Base-by-base conservation (phyloP, 1,140 invertebrate species). In the Dreissena rostriformis region DNA sequence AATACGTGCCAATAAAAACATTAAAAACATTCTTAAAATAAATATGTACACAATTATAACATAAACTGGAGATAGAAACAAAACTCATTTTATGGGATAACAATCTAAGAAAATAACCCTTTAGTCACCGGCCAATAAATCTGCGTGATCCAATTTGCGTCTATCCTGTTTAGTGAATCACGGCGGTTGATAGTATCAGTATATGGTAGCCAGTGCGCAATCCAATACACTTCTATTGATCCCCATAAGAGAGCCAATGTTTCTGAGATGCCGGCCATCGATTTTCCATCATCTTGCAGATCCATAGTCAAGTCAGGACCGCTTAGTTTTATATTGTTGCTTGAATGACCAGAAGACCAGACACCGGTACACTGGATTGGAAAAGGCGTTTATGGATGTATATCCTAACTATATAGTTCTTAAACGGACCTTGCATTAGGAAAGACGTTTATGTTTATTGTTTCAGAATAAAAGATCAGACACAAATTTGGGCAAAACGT, bases 251-350 rank as follows among this genome's bases (percentile, higher is more conserved):
- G 55, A n/a, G 19, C 49, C 26, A 71, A 57, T 82, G 68, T 65
- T 70, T 79, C 57, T 79, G 71, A 72, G 55, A 74, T 82, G 74
- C 74, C 12, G 49, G 53, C 14, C 26, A 82, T 82, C 61, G 80
- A 82, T 82, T 82, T 82, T 82, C 63, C 53, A 51, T 82, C 67
- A 28, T 61, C 72, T 72, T 7, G 26, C 67, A 67, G 55, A 15
- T 68, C 68, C 49, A 63, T 82, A 82, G 75, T 82, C 71, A 82
- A 82, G 51, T 75, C 75, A 74, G 80, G 68, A 82, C 74, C 80
- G 75, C 80, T 82, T 74, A 75, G 68, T 39, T 39, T 39, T 39
- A 39, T 39, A 39, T 2, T 39, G 39, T 39, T 39, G 39, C 39
- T 39, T 39, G 39, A 39, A 39, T 39, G 39, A 39, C 39, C 39